These are phyloP conservation scores for Agrypnus murinus DNA, from an alignment of 2,888 invertebrate genomes.

Conservation along the genomic window DNA sequence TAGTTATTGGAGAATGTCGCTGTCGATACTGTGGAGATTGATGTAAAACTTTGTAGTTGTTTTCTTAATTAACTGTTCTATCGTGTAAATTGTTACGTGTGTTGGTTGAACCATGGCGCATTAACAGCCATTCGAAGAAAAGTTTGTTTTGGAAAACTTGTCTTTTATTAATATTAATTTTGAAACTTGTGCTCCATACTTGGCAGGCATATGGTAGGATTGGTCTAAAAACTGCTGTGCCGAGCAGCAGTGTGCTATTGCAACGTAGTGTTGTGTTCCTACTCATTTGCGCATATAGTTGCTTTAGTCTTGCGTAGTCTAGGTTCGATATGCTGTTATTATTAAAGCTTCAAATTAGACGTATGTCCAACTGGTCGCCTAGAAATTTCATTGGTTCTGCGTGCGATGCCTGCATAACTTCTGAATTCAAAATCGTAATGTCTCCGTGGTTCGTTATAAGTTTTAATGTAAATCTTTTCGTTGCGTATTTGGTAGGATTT, in stretches of 20 bases:
- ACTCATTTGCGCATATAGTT: neutral
- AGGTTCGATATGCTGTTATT: neutral
- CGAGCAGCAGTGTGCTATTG: neutral
- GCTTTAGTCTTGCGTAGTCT: neutral
- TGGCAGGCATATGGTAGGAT: neutral
- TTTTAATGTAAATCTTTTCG: neutral
- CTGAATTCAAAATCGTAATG: no score
- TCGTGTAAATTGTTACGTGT: neutral
- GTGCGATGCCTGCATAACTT: neutral
- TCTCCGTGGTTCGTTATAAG: no score
- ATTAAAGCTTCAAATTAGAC: neutral
- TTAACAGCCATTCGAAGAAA: neutral
- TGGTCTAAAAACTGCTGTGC: no score
- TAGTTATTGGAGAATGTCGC: neutral
- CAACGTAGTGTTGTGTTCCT: neutral
- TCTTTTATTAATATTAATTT: no score
- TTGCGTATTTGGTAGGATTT: neutral
- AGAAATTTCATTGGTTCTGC: neutral
- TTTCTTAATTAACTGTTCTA: no score
- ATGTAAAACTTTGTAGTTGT: no score
- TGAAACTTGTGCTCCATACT: no score
- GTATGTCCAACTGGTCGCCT: no score
- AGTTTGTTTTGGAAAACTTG: neutral
- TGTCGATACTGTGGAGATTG: neutral
- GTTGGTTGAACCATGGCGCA: neutral